Evolutionary conservation across 2,888 invertebrate genomes (phyloP).

Genomic region (Pharmacophagus antenor): DNA sequence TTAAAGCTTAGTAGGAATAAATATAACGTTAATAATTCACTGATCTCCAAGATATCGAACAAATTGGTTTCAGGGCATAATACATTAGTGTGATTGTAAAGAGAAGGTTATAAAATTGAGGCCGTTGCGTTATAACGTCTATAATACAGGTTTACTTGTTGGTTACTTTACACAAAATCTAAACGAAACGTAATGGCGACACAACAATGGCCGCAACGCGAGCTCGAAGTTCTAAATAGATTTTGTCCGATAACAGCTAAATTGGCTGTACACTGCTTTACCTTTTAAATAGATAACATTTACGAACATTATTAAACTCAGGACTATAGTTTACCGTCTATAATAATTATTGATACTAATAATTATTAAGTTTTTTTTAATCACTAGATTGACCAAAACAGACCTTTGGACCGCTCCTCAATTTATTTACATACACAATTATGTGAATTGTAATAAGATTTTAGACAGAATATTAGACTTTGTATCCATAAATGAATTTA

Average conservation of each 20-base stretch:
- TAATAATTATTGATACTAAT: too few species aligned
- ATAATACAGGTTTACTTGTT: constrained; percentile 60
- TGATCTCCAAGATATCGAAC: neutral
- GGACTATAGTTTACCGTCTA: too few species aligned
- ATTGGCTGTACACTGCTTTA: constrained; percentile 53
- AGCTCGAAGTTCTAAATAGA: constrained; percentile 56
- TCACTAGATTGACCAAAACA: too few species aligned
- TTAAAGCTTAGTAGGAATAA: neutral
- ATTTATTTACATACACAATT: too few species aligned
- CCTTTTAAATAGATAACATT: constrained; percentile 38
- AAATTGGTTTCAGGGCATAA: neutral
- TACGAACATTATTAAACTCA: constrained; percentile 3
- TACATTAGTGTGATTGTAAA: constrained; percentile 2
- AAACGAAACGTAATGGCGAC: constrained; percentile 59
- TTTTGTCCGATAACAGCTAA: constrained; percentile 67
- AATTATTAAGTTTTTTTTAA: too few species aligned
- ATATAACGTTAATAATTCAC: neutral
- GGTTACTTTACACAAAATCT: constrained; percentile 54
- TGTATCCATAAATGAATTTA: too few species aligned
- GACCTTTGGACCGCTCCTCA: too few species aligned
- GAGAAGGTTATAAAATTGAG: constrained; percentile 60
- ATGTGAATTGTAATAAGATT: too few species aligned
- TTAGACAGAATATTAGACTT: too few species aligned
- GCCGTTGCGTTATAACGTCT: constrained; percentile 37
- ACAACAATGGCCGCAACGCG: constrained; percentile 63